Percentiles rank a stretch among this genome's conserved stretches.
Conservation (phyloP, 2,888 invertebrate genomes). For the Dione vanillae region DNA sequence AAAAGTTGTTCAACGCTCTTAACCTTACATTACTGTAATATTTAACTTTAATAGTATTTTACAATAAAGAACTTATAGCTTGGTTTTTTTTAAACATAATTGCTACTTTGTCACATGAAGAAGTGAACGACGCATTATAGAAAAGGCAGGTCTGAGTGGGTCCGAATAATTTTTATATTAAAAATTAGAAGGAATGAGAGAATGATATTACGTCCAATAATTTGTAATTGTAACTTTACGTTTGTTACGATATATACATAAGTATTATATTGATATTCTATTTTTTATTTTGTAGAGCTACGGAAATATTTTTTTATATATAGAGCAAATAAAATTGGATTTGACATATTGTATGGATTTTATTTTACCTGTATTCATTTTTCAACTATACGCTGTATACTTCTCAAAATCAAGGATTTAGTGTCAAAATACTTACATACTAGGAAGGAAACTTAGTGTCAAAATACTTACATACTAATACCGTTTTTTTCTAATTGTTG, state of each 20-base stretch:
- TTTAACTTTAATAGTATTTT: no score
- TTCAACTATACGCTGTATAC: no score
- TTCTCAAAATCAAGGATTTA: no score
- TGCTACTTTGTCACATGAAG: constrained; percentile 51
- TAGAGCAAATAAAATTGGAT: constrained; percentile 76
- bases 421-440: no score
- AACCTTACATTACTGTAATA: no score
- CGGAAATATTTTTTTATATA: constrained; percentile 78
- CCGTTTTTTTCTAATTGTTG: no score
- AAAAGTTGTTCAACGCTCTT: neutral
- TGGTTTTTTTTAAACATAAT: constrained; percentile 1
- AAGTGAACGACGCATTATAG: constrained; percentile 53
- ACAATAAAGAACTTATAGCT: neutral
- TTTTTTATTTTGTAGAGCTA: constrained; percentile 77
- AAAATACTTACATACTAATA: no score
- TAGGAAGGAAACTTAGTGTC: no score
- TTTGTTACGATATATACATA: constrained; percentile 68
- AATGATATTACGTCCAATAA: constrained; percentile 76
- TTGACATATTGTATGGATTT: constrained; percentile 56
- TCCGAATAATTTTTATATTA: constrained; percentile 82
- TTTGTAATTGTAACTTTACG: constrained; percentile 59
- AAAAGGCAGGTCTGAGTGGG: constrained; percentile 59
- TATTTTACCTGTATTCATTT: neutral
- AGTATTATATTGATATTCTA: constrained; percentile 81
- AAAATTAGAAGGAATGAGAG: constrained; percentile 76